Conservation (phyloP, 2,888 invertebrate genomes). For the Octonoba sinensis region DNA sequence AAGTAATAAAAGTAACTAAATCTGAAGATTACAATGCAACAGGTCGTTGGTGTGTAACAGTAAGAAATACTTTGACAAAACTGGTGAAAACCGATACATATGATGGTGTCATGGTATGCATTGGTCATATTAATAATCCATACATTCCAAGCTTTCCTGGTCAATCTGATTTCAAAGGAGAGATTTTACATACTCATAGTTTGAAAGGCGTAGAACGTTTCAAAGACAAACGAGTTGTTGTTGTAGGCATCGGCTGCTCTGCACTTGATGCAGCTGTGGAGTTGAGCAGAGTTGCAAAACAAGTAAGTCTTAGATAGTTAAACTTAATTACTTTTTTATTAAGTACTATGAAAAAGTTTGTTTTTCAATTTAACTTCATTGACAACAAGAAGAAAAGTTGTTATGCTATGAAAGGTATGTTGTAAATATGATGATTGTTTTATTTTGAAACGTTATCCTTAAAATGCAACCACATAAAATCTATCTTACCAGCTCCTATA, state of each 20-base stretch:
- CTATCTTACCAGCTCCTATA: too few species aligned
- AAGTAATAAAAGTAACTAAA: slow-evolving; percentile 24
- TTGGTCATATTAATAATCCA: slow-evolving; percentile 73
- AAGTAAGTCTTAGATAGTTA: slow-evolving; percentile 25
- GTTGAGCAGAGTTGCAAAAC: slow-evolving; percentile 50
- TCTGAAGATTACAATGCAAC: slow-evolving; percentile 50
- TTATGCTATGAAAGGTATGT: too few species aligned
- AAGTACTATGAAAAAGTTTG: too few species aligned
- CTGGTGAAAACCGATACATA: slow-evolving; percentile 26
- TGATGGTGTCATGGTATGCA: slow-evolving; percentile 73
- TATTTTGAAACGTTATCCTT: too few species aligned
- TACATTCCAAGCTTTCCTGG: slow-evolving; percentile 71
- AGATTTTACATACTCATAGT: slow-evolving; percentile 66
- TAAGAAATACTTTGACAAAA: slow-evolving; percentile 14
- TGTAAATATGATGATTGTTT: too few species aligned
- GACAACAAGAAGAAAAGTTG: too few species aligned
- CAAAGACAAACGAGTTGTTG: slow-evolving; percentile 70
- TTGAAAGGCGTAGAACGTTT: slow-evolving; percentile 60
- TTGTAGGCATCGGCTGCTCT: slow-evolving; percentile 74
- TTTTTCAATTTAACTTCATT: too few species aligned
- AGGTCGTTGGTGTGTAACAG: slow-evolving; percentile 64
- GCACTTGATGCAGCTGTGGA: slow-evolving; percentile 67
- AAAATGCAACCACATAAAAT: too few species aligned
- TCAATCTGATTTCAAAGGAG: slow-evolving; percentile 68
- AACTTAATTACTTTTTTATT: too few species aligned